Evolutionary conservation across 2,888 invertebrate genomes (phyloP), one percentile per base, ranked within the genome.

Genomic region (Chrysina gloriosa): DNA sequence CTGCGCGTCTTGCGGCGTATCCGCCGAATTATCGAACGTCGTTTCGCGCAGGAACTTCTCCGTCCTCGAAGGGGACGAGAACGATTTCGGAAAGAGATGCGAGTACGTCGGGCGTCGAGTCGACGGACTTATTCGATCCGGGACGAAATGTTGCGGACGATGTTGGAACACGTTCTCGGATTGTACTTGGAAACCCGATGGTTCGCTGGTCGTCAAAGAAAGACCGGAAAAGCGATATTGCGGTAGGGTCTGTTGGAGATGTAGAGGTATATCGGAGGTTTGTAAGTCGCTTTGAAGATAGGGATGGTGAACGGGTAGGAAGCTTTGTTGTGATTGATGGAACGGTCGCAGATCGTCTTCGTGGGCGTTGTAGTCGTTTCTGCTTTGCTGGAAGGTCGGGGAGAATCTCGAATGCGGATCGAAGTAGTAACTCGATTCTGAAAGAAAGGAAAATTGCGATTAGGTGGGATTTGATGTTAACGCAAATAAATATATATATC

Each of bases 11-110:
- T 76, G 75, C 14, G 80, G 79, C 6, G 78, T 67, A n/a, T 80
- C 88, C n/a, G 87, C 87, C 11, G 88, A 88, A 79, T 87, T 88
- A 75, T 88, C 87, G 67, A 89, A 82, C 14, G 88, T 88, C 48
- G 88, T 87, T 83, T 89, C 87, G 5, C 88, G 88, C 67, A 89
- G 80, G 79, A 89, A 89, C 39, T 87, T 87, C 83, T 89, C 89
- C 21, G 87, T 86, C 77, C 88, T 87, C 2, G 88, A 86, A 9
- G 88, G 88, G 75, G 88, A 85, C 56, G 19, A 29, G 52, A 84
- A 83, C n/a, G 85, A 85, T 77, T 87, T 88, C 73, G 78, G 69
- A 61, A 88, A 86, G 75, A 86, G 84, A 70, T 87, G 84, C 1
- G 84, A 80, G 68, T 84, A 83, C 72, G 88, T 88, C 39, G 89